Conservation (phyloP, 2,113 vertebrate genomes). For the Sphyrna mokarran region DNA sequence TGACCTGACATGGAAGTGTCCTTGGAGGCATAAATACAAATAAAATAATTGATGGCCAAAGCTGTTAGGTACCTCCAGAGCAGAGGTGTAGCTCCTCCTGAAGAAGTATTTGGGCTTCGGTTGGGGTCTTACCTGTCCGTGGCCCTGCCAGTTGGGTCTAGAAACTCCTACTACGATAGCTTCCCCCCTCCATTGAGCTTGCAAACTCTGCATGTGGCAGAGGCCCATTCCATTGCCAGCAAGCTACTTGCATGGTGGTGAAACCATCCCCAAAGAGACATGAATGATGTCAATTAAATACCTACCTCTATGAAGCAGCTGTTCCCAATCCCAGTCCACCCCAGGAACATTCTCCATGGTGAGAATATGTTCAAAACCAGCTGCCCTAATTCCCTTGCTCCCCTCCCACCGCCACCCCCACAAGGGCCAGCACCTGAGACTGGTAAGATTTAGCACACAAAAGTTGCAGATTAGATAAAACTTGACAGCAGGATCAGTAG, state of each 20-base stretch:
- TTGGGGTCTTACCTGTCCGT: neutral
- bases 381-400: no score
- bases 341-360: no score
- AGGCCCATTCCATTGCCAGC: neutral
- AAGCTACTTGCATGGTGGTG: no score
- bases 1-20: neutral
- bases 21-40: neutral
- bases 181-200: no score
- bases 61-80: neutral
- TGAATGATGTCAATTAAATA: no score
- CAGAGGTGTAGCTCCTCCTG: neutral
- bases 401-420: no score
- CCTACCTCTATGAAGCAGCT: no score
- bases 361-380: no score
- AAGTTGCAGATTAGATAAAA: neutral
- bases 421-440: no score
- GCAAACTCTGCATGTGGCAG: neutral
- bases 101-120: neutral
- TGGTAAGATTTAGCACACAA: neutral
- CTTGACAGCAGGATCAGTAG: neutral
- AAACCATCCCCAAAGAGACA: no score
- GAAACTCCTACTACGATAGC: neutral
- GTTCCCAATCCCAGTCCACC: no score
- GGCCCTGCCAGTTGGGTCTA: no score
- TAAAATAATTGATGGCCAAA: neutral